Percentiles rank a stretch among this genome's conserved stretches.
Evolutionary conservation across 2,888 invertebrate species (phyloP).

Genomic region (Diarsia mendica): DNA sequence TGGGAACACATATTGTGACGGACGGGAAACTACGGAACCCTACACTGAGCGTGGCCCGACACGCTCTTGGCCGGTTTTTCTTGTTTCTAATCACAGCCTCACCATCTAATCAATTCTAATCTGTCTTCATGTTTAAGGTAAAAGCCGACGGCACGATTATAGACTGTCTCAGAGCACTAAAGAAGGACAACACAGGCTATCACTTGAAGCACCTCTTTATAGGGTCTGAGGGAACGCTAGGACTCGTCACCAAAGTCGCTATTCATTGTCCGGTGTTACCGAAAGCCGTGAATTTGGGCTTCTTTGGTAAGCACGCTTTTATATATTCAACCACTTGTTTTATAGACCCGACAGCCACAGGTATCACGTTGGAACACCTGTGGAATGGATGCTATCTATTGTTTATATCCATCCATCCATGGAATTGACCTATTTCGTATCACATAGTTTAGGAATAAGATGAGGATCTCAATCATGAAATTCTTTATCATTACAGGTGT

Average conservation of each 20-base stretch:
- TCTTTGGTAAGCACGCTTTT: slow-evolving; percentile 92
- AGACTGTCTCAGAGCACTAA: slow-evolving; percentile 95
- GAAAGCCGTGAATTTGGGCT: slow-evolving; percentile 95
- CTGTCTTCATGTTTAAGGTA: slow-evolving; percentile 88
- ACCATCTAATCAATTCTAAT: not conserved
- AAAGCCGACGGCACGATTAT: slow-evolving; percentile 96
- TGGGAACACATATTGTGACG: too few relatives aligned
- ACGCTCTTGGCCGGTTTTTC: not conserved
- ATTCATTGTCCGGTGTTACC: slow-evolving; percentile 97
- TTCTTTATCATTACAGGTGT: slow-evolving; percentile 89
- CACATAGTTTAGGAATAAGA: not conserved
- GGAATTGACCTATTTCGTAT: not conserved
- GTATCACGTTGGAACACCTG: slow-evolving; percentile 9
- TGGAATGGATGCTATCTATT: slow-evolving; percentile 11
- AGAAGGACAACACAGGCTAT: slow-evolving; percentile 99
- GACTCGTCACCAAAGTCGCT: slow-evolving; percentile 97
- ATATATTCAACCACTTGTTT: not conserved
- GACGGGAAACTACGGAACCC: too few relatives aligned
- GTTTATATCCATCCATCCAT: slow-evolving; percentile 10
- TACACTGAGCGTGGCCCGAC: too few relatives aligned
- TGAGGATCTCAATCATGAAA: not conserved
- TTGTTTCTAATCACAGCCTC: not conserved
- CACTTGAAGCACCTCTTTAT: slow-evolving; percentile 99
- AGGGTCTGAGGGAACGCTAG: slow-evolving; percentile 99
- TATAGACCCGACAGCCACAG: not conserved